Evolutionary conservation across 2,888 invertebrate genomes (phyloP), one percentile per base, ranked within the genome.

Genomic region (Chloromyia formosa): DNA sequence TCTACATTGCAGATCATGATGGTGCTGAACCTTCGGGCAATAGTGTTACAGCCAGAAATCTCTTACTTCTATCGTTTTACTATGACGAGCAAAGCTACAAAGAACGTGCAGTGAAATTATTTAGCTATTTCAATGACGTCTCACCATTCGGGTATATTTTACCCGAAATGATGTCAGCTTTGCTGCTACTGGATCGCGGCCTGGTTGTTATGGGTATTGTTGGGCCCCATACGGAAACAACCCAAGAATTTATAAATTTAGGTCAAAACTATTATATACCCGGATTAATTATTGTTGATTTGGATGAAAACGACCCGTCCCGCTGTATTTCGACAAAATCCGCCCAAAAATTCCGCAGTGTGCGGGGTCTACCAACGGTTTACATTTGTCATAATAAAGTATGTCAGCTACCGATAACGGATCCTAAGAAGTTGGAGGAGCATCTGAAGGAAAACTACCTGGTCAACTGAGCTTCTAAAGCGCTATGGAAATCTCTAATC

Each of bases 11-110:
- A 96, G 97, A 95, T 83, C 94, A 95, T 85, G 97, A 98, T 83
- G 96, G 96, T 14, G 97, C 97, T 0, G 97, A 98, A 82, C 97
- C 97, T 0, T 93, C 93, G 53, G 94, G 96, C 42, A 97, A 97
- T 84, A 96, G 96, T 60, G 92, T 97, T 0, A 88, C 96, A 0
- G 92, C 93, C 20, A 89, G 90, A 80, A 97, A 97, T 86, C 86
- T 96, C 16, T 87, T 93, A 40, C 88, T 94, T 5, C 86, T 97
- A 23, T 89, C 92, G 0, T 88, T 91, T 0, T 91, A 94, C 81
- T 88, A 91, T 49, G 84, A 85, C 45, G 83, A 84, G 10, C 77
- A 80, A 0, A 78, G 75, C n/a, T 84, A 82, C 61, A 77, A 80
- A 18, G 35, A 82, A 42, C 82, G 80, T 4, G 82, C 82, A 0